A percentile compares a stretch with the other conserved stretches of the same genome.
Conservation (phyloP, 2,113 vertebrate species). For the Athene cunicularia region DNA sequence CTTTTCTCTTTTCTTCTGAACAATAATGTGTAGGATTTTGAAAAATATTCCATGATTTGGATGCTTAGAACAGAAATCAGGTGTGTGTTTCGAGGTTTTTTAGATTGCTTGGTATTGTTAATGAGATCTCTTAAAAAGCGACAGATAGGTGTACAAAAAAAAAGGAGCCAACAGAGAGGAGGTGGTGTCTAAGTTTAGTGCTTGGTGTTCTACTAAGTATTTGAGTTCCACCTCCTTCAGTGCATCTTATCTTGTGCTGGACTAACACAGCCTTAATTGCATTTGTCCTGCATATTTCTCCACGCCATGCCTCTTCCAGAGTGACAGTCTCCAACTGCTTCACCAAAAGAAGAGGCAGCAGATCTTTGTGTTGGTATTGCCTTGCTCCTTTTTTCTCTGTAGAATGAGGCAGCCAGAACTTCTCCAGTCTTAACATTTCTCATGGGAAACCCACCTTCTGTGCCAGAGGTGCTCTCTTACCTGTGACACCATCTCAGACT, state of each 20-base stretch:
- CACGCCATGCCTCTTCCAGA: neutral
- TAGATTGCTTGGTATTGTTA: neutral
- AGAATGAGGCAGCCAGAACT: neutral
- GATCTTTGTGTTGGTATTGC: neutral
- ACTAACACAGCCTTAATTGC: neutral
- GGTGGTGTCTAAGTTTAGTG: neutral
- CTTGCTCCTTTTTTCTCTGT: neutral
- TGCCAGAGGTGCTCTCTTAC: neutral
- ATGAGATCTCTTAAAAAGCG: neutral
- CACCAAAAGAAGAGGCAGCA: neutral
- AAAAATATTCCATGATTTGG: neutral
- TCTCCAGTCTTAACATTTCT: neutral
- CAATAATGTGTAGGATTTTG: neutral
- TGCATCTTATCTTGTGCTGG: neutral
- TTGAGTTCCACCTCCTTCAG: neutral
- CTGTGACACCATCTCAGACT: neutral
- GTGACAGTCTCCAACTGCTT: neutral
- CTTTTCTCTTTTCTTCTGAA: neutral
- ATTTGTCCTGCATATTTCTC: neutral
- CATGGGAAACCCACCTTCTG: neutral
- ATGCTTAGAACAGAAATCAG: neutral
- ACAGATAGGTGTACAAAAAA: neutral
- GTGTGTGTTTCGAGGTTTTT: neutral
- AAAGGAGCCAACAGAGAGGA: neutral
- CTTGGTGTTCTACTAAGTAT: neutral